Evolutionary conservation across 2,888 invertebrate species (phyloP).

Genomic region (Drosophila barbarae): DNA sequence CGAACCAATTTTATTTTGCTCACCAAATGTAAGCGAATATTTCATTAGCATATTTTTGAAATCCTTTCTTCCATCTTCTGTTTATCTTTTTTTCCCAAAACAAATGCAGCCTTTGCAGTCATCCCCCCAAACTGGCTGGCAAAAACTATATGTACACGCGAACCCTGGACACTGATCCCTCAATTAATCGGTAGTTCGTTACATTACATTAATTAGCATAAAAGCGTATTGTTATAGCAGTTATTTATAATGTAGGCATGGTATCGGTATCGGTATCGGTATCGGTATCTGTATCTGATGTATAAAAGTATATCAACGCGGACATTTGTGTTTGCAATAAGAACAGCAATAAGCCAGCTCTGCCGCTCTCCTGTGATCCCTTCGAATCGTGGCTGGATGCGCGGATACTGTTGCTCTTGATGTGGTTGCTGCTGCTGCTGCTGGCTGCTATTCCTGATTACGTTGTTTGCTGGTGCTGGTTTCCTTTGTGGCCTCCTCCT

Average conservation of each 20-base stretch:
- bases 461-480: conserved; percentile 3
- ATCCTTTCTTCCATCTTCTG: neutral
- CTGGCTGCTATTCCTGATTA: conserved; percentile 3
- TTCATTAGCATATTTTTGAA: no score
- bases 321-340: conserved; percentile 11
- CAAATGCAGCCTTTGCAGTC: neutral
- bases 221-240: conserved; percentile 63
- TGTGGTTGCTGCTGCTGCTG: neutral
- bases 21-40: neutral
- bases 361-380: conserved; percentile 5
- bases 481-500: neutral
- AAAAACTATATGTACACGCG: conserved; percentile 7
- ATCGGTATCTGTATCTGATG: conserved; percentile 1
- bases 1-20: neutral
- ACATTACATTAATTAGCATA: conserved; percentile 64
- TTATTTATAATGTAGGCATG: conserved; percentile 31
- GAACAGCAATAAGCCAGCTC: conserved; percentile 16
- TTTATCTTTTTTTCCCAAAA: neutral
- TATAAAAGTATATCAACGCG: conserved; percentile 21
- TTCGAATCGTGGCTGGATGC: neutral
- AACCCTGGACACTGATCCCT: neutral
- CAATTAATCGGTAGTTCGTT: conserved; percentile 38
- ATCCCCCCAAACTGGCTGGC: neutral
- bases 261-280: conserved; percentile 31
- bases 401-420: neutral